phyloP scores from a whole-genome alignment of 2,888 invertebrate genomes.

The Electrophaes corylata region DNA sequence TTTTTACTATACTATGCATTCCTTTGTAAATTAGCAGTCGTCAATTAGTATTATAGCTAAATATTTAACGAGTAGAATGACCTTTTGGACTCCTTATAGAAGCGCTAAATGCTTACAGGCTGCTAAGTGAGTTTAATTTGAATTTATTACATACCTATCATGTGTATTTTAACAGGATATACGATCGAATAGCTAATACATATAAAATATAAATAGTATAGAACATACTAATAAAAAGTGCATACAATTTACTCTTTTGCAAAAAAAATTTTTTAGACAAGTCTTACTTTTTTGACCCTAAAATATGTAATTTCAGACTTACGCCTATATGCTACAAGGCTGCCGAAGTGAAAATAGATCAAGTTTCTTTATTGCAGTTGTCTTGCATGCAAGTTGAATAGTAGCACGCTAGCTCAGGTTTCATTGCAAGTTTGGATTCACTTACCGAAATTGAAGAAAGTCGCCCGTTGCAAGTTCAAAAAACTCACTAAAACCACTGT shows the following conservation, averaged over 20 bases:
- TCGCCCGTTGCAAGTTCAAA: slow-evolving; percentile 39
- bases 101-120: not conserved
- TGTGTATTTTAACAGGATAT: not conserved
- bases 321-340: slow-evolving; percentile 25
- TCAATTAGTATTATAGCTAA: not conserved
- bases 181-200: not conserved
- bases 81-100: slow-evolving; percentile 1
- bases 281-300: slow-evolving; percentile 6
- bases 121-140: not conserved
- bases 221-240: too few species aligned
- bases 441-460: slow-evolving; percentile 36
- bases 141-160: not conserved
- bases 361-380: slow-evolving; percentile 17
- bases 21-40: too few species aligned
- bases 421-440: slow-evolving; percentile 18
- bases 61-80: not conserved
- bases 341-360: slow-evolving; percentile 34
- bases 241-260: too few species aligned
- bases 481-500: slow-evolving; percentile 42
- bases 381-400: not conserved
- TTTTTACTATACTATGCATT: too few species aligned
- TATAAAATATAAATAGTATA: not conserved
- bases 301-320: slow-evolving; percentile 21
- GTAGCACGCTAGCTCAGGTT: not conserved
- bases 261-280: not conserved